Evolutionary conservation across 2,113 vertebrate genomes (phyloP).

Genomic region (Scatophagus argus): DNA sequence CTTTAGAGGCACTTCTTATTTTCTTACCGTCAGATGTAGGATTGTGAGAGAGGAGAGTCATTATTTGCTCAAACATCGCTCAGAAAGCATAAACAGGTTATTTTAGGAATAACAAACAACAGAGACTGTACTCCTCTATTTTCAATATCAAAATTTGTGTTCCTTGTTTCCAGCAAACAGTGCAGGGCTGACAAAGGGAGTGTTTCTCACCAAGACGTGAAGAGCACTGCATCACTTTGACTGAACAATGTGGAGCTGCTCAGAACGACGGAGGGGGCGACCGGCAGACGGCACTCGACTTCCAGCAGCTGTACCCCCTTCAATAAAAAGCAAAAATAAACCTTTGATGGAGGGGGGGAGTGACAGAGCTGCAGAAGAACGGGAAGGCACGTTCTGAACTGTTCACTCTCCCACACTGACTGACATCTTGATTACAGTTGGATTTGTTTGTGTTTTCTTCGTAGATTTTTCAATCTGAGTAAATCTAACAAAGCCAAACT

Average conservation of each 20-base stretch:
- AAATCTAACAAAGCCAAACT: neutral
- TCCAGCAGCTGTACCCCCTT: slow-evolving; percentile 27
- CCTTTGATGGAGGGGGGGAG: slow-evolving; percentile 4
- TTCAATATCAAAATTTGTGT: neutral
- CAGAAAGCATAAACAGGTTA: neutral
- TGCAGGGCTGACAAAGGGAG: neutral
- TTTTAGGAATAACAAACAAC: neutral
- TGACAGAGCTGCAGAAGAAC: neutral
- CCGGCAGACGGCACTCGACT: neutral
- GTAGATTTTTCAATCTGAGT: neutral
- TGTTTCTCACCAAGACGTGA: slow-evolving; percentile 12
- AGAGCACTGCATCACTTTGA: slow-evolving; percentile 17
- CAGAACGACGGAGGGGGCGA: slow-evolving; percentile 16
- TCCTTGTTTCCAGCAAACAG: neutral
- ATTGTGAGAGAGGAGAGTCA: neutral
- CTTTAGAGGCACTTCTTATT: neutral
- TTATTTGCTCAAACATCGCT: neutral
- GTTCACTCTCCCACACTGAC: neutral
- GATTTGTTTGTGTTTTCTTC: neutral
- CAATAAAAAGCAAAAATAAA: slow-evolving; percentile 24
- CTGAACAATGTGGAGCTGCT: slow-evolving; percentile 29
- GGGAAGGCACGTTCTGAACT: neutral
- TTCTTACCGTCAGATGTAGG: neutral
- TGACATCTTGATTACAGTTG: neutral
- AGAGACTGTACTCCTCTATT: neutral